These are phyloP conservation scores for Cherax destructor DNA, from an alignment of 1,140 invertebrate species.

Conservation along the genomic window DNA sequence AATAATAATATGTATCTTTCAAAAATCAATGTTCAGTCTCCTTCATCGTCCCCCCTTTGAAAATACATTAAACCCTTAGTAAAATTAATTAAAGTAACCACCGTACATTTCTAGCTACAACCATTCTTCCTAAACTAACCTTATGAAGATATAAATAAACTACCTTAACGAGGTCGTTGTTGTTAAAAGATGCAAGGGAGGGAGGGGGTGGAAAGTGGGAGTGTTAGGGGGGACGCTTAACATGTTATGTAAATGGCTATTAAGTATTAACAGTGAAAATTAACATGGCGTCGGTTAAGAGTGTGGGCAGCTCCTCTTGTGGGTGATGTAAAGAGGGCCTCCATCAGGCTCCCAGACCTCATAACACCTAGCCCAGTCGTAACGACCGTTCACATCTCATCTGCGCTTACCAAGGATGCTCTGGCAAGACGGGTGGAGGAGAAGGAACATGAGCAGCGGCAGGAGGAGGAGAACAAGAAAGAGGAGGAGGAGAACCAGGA, in stretches of 20 bases:
- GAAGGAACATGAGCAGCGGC: too few species aligned
- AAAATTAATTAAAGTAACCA: constrained; percentile 23
- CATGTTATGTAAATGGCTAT: constrained; percentile 18
- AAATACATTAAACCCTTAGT: too few species aligned
- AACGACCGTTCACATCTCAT: constrained; percentile 44
- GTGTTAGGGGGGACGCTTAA: not conserved
- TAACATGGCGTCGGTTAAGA: constrained; percentile 14
- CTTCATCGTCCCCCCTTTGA: not conserved
- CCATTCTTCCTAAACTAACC: constrained; percentile 23
- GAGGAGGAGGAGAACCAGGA: not conserved
- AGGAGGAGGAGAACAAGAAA: not conserved
- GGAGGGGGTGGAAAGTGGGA: too few species aligned
- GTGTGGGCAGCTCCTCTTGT: constrained; percentile 18
- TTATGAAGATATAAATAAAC: constrained; percentile 35
- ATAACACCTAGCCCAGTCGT: constrained; percentile 52
- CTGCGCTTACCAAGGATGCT: constrained; percentile 37
- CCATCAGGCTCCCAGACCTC: constrained; percentile 47
- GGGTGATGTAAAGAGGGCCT: constrained; percentile 42
- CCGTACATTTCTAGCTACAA: not conserved
- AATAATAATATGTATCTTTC: not conserved
- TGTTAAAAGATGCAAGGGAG: not conserved
- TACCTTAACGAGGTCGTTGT: constrained; percentile 2
- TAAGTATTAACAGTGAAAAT: constrained; percentile 39
- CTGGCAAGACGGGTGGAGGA: not conserved
- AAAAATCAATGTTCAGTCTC: not conserved